Percentiles rank a stretch among this genome's conserved stretches.
phyloP scores from a whole-genome alignment of 2,797 vertebrate species.

The Rhadinocentrus ornatus region DNA sequence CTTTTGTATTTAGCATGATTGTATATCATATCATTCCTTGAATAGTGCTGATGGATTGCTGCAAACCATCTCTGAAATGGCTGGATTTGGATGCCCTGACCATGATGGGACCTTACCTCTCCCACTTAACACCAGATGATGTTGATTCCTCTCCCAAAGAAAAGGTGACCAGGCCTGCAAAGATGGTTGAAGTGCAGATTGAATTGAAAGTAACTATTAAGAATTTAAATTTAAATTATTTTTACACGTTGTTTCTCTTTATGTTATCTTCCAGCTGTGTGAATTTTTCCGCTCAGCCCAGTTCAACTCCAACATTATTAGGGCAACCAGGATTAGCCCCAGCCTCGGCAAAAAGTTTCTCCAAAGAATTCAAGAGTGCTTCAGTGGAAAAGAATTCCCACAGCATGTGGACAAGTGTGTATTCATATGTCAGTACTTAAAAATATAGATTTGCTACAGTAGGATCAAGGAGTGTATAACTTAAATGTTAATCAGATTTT shows the following conservation, averaged over 20 bases:
- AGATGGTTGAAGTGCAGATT: background rate
- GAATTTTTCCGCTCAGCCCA: constrained; percentile 55
- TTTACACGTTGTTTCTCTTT: background rate
- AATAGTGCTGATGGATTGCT: constrained; percentile 15
- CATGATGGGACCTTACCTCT: constrained; percentile 74
- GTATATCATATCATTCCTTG: background rate
- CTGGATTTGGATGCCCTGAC: constrained; percentile 44
- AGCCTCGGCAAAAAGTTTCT: constrained; percentile 59
- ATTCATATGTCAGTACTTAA: background rate
- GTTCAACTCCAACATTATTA: constrained; percentile 48
- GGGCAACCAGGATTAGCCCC: constrained; percentile 34
- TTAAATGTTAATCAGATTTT: background rate
- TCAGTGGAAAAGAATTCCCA: constrained; percentile 32
- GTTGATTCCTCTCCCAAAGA: constrained; percentile 55
- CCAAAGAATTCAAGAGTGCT: constrained; percentile 62
- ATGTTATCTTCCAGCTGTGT: constrained; percentile 69
- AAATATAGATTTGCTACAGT: background rate
- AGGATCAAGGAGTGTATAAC: background rate
- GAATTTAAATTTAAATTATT: background rate
- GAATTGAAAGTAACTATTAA: background rate
- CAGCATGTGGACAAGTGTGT: constrained; percentile 71
- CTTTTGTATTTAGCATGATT: background rate
- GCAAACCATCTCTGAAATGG: constrained; percentile 61
- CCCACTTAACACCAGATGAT: constrained; percentile 51
- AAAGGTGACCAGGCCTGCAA: constrained; percentile 50